Percentiles rank a stretch among this genome's conserved stretches.
These are phyloP conservation scores for Epinotia bilunana DNA, from an alignment of 2,888 invertebrate genomes.

Conservation along the genomic window DNA sequence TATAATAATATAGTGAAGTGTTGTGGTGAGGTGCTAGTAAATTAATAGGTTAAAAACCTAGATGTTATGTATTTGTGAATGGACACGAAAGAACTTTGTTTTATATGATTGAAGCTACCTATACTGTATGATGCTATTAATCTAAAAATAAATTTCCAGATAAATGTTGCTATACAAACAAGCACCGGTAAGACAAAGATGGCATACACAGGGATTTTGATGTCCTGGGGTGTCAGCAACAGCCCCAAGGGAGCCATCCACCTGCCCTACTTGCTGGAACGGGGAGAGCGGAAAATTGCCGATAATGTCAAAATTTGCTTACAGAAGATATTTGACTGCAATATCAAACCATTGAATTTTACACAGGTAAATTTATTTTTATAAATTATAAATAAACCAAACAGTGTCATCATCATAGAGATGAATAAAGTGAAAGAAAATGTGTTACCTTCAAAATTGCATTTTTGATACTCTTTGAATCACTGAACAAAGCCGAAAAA, in stretches of 20 bases:
- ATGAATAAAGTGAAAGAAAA: too few relatives aligned
- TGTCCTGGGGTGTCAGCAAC: constrained; percentile 72
- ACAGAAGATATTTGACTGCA: constrained; percentile 77
- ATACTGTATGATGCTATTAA: not conserved
- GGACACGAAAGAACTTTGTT: too few relatives aligned
- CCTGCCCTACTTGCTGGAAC: constrained; percentile 77
- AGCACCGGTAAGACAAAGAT: constrained; percentile 60
- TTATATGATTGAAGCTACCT: not conserved
- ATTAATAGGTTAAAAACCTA: too few relatives aligned
- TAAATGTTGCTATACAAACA: constrained; percentile 65
- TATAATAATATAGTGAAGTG: too few relatives aligned
- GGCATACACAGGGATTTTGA: constrained; percentile 67
- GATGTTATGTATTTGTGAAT: too few relatives aligned
- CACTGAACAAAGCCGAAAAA: too few relatives aligned
- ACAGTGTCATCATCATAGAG: too few relatives aligned
- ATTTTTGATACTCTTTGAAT: too few relatives aligned
- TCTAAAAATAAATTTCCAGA: constrained; percentile 55
- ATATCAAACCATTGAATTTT: constrained; percentile 71
- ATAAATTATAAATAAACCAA: constrained; percentile 9
- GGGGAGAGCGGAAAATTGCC: constrained; percentile 70
- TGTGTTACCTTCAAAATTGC: too few relatives aligned
- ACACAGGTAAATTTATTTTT: constrained; percentile 67
- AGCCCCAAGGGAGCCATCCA: constrained; percentile 62
- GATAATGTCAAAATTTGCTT: constrained; percentile 67
- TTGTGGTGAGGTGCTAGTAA: too few relatives aligned